Evolutionary conservation across 2,888 invertebrate genomes (phyloP).

Genomic region (Amphimallon solstitiale): DNA sequence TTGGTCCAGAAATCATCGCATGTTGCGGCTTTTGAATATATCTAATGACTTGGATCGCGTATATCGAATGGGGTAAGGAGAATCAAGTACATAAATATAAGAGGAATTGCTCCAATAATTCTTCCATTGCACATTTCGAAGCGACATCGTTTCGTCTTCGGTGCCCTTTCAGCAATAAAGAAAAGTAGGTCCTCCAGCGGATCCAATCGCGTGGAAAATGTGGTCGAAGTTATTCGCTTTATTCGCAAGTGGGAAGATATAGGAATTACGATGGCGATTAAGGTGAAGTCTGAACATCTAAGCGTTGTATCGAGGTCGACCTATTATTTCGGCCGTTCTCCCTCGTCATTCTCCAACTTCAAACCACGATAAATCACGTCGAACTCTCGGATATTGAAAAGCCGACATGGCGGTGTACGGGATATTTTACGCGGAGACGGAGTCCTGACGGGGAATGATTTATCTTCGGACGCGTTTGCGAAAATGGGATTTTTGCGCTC

Average conservation of each 20-base stretch:
- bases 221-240: slow-evolving; percentile 14
- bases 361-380: slow-evolving; percentile 25
- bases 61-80: too few species aligned
- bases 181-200: not conserved
- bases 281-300: slow-evolving; percentile 15
- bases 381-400: slow-evolving; percentile 29
- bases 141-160: not conserved
- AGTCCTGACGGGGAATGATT: slow-evolving; percentile 1
- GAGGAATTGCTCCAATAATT: too few species aligned
- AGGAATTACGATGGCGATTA: slow-evolving; percentile 14
- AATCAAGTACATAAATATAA: too few species aligned
- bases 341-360: not conserved
- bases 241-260: slow-evolving; percentile 8
- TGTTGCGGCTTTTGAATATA: too few species aligned
- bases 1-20: too few species aligned
- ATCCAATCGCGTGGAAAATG: slow-evolving; percentile 3
- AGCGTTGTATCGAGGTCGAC: slow-evolving; percentile 29
- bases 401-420: slow-evolving; percentile 22
- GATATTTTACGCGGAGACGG: slow-evolving; percentile 17
- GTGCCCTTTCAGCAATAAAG: not conserved
- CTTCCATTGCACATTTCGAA: too few species aligned
- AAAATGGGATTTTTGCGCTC: not conserved
- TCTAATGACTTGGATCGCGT: too few species aligned
- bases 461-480: not conserved
- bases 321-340: slow-evolving; percentile 22